Conservation (phyloP, 2,113 vertebrate species). For the Tauraco erythrolophus region DNA sequence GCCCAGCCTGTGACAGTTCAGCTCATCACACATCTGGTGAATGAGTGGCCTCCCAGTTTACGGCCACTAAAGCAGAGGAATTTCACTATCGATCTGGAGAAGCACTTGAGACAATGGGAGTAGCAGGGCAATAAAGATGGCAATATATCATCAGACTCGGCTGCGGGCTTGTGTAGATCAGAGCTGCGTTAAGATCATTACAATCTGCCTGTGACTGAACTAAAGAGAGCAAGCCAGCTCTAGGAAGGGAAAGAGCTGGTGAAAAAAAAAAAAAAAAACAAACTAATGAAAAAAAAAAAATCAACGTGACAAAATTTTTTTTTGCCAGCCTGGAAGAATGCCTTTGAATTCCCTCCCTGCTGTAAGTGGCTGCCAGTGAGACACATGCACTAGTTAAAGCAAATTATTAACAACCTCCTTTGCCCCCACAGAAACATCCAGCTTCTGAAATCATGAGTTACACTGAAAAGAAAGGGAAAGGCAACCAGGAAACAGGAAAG, state of each 20-base stretch:
- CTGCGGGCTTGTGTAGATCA: conserved; percentile 44
- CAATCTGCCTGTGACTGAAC: neutral
- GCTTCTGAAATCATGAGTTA: neutral
- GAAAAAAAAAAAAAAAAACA: neutral
- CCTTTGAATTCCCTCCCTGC: neutral
- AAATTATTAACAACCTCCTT: neutral
- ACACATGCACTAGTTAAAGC: neutral
- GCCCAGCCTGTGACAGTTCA: neutral
- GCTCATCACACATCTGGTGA: conserved; percentile 17
- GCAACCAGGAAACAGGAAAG: neutral
- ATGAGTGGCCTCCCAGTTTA: neutral
- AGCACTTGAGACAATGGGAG: conserved; percentile 72
- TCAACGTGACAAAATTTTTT: neutral
- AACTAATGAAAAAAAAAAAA: neutral
- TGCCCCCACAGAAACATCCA: neutral
- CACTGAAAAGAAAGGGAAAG: neutral
- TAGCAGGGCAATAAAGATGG: conserved; percentile 65
- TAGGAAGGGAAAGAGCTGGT: neutral
- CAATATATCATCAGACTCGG: conserved; percentile 10
- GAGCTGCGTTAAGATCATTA: conserved; percentile 50
- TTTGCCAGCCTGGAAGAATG: neutral
- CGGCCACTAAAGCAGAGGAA: conserved; percentile 24
- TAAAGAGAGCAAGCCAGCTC: neutral
- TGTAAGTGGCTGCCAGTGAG: neutral
- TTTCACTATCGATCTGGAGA: conserved; percentile 63